Conservation (phyloP, 1,140 invertebrate species). For the Achatina immaculata region DNA sequence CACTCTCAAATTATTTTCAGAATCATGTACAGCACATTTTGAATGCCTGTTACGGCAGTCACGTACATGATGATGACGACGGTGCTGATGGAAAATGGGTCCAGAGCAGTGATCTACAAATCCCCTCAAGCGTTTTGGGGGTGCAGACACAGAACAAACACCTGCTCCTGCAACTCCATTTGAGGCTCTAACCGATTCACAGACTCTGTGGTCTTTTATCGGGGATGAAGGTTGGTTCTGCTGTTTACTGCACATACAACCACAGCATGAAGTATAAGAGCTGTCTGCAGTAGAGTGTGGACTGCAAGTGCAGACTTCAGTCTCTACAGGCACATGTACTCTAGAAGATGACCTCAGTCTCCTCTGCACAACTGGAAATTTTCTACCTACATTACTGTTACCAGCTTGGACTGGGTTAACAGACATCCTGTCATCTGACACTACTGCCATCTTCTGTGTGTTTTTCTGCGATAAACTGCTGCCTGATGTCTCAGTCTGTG, state of each 20-base stretch:
- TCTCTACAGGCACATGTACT: not conserved
- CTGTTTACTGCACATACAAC: not conserved
- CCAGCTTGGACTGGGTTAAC: not conserved
- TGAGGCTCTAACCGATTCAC: not conserved
- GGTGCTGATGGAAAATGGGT: too few species aligned
- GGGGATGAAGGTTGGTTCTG: not conserved
- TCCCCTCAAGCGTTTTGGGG: too few species aligned
- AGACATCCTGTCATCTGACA: too few species aligned
- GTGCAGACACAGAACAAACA: not conserved
- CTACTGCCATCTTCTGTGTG: too few species aligned
- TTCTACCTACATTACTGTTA: not conserved
- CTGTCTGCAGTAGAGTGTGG: not conserved
- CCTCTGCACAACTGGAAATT: not conserved
- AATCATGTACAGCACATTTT: not conserved
- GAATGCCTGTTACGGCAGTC: not conserved
- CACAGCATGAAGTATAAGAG: not conserved
- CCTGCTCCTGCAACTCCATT: not conserved
- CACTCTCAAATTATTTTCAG: too few species aligned
- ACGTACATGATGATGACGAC: not conserved
- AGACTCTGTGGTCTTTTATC: not conserved
- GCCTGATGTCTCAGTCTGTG: not conserved
- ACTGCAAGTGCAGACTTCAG: not conserved
- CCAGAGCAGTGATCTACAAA: too few species aligned
- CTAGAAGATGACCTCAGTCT: not conserved
- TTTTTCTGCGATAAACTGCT: not conserved